phyloP scores from a whole-genome alignment of 92 coral and sea anemone species.

The Palythoa heliodiscus region DNA sequence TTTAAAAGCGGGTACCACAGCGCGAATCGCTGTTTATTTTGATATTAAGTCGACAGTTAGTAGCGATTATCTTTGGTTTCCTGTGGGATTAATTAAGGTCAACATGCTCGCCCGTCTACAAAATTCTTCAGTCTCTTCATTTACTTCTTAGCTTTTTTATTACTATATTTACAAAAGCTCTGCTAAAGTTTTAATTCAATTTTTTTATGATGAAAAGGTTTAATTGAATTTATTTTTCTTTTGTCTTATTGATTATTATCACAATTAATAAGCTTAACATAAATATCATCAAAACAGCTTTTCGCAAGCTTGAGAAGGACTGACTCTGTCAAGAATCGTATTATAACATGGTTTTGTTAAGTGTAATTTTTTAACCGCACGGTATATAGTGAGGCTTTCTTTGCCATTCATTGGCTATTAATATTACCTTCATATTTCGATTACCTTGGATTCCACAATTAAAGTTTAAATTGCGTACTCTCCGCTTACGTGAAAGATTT shows the following conservation, averaged over 20 bases:
- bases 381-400: not conserved
- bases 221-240: not conserved
- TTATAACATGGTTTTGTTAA: not conserved
- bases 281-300: not conserved
- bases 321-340: not conserved
- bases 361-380: not conserved
- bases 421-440: not conserved
- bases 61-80: constrained; percentile 27
- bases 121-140: not conserved
- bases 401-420: not conserved
- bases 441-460: not conserved
- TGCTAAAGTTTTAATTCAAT: not conserved
- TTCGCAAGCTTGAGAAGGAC: constrained; percentile 3
- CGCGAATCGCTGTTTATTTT: not conserved
- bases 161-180: not conserved
- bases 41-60: constrained; percentile 25
- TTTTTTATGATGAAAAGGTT: not conserved
- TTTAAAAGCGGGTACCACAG: not conserved
- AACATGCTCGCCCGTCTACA: not conserved
- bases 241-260: not conserved
- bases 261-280: constrained; percentile 1
- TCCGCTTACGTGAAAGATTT: not conserved
- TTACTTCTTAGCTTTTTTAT: not conserved
- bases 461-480: not conserved
- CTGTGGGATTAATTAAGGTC: constrained; percentile 38